Conservation (phyloP, 2,888 invertebrate species). For the Thymelicus sylvestris region DNA sequence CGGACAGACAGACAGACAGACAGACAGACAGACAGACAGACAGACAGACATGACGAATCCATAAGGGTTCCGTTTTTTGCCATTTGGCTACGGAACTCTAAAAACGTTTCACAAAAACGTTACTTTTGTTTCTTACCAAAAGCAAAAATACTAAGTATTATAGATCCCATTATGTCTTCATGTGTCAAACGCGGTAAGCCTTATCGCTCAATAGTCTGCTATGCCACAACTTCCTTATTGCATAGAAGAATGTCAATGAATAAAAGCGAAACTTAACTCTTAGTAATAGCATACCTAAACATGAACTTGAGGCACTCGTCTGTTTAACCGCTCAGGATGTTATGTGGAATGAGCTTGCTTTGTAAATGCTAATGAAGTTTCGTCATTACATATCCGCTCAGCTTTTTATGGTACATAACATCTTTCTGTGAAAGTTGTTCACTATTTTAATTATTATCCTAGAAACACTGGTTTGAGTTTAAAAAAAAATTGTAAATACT, state of each 20-base stretch:
- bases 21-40: no score
- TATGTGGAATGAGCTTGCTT: conserved; percentile 1
- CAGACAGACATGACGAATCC: no score
- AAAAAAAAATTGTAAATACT: background rate
- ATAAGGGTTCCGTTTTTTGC: no score
- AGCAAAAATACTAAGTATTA: no score
- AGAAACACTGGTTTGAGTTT: background rate
- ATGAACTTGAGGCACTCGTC: conserved; percentile 5
- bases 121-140: no score
- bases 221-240: background rate
- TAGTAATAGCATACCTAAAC: background rate
- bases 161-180: no score
- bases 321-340: background rate
- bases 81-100: no score
- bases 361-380: conserved; percentile 9
- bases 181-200: background rate
- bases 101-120: no score
- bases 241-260: background rate
- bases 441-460: conserved; percentile 17
- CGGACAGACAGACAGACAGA: no score
- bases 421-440: background rate
- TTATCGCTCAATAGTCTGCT: background rate
- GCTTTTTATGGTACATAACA: background rate
- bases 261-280: conserved; percentile 1
- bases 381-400: background rate